These are phyloP conservation scores for Percopsis transmontana DNA, from an alignment of 2,113 vertebrate genomes.

Conservation along the genomic window DNA sequence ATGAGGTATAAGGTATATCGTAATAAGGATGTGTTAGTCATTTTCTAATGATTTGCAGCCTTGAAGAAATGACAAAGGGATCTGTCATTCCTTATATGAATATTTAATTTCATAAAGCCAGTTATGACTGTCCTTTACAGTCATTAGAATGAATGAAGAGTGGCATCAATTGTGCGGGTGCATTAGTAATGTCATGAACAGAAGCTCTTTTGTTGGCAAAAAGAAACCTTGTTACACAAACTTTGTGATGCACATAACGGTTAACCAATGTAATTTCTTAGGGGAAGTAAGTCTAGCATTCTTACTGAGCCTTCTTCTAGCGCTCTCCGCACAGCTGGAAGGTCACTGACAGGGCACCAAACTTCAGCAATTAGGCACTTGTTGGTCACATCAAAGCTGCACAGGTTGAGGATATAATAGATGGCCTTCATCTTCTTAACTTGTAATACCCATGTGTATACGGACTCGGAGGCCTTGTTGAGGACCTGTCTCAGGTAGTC, in stretches of 20 bases:
- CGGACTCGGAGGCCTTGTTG: conserved; percentile 88
- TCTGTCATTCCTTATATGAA: too few relatives aligned
- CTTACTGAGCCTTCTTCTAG: conserved; percentile 95
- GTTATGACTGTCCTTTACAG: background rate
- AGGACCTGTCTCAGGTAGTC: conserved; percentile 93
- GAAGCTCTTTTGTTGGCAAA: background rate
- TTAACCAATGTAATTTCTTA: too few relatives aligned
- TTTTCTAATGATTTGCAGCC: too few relatives aligned
- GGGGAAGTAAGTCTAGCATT: background rate
- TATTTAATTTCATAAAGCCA: background rate
- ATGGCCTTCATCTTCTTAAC: conserved; percentile 99
- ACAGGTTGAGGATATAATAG: conserved; percentile 95
- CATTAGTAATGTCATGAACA: background rate
- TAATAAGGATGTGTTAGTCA: too few relatives aligned
- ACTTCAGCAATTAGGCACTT: conserved; percentile 97
- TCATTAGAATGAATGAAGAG: conserved; percentile 1
- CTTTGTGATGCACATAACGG: background rate
- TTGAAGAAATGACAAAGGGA: too few relatives aligned
- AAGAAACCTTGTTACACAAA: background rate
- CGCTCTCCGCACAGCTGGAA: conserved; percentile 81
- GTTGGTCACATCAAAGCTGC: conserved; percentile 97
- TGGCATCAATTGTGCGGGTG: background rate
- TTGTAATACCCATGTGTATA: conserved; percentile 89
- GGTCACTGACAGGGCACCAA: conserved; percentile 91
- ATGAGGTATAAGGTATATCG: too few relatives aligned